phyloP scores from a whole-genome alignment of 2,888 invertebrate genomes.

The Eledona agricola region DNA sequence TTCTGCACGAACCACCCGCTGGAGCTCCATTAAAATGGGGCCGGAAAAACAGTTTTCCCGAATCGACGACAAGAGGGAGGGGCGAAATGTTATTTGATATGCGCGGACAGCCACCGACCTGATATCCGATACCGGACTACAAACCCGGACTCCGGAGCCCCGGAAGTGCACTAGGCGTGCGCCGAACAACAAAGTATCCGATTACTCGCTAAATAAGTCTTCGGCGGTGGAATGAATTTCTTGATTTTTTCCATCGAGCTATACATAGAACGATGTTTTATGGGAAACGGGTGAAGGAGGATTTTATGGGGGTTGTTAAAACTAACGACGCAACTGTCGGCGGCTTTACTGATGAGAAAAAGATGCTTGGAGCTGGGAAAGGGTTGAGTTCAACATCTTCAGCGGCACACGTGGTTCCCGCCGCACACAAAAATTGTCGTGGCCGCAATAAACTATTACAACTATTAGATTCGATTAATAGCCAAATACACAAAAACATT shows the following conservation, averaged over 20 bases:
- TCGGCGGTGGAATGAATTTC: constrained; percentile 23
- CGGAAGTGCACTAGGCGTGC: constrained; percentile 46
- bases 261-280: constrained; percentile 30
- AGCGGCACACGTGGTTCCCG: too few relatives aligned
- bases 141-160: constrained; percentile 39
- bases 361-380: too few relatives aligned
- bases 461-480: too few relatives aligned
- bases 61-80: constrained; percentile 28
- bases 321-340: constrained; percentile 25
- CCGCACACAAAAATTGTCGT: too few relatives aligned
- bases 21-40: constrained; percentile 1
- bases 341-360: constrained; percentile 3
- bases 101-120: constrained; percentile 38
- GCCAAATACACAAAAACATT: too few relatives aligned
- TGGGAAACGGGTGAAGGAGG: constrained; percentile 23
- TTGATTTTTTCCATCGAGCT: constrained; percentile 17
- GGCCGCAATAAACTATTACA: too few relatives aligned
- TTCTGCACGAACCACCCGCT: background rate
- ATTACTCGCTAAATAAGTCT: constrained; percentile 38
- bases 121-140: constrained; percentile 38
- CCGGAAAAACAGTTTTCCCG: constrained; percentile 24
- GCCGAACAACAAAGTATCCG: constrained; percentile 39
- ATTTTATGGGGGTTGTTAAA: constrained; percentile 29
- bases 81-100: constrained; percentile 33
- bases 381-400: too few relatives aligned